Conservation (phyloP, 1,140 invertebrate genomes). For the Scylla paramamosain region DNA sequence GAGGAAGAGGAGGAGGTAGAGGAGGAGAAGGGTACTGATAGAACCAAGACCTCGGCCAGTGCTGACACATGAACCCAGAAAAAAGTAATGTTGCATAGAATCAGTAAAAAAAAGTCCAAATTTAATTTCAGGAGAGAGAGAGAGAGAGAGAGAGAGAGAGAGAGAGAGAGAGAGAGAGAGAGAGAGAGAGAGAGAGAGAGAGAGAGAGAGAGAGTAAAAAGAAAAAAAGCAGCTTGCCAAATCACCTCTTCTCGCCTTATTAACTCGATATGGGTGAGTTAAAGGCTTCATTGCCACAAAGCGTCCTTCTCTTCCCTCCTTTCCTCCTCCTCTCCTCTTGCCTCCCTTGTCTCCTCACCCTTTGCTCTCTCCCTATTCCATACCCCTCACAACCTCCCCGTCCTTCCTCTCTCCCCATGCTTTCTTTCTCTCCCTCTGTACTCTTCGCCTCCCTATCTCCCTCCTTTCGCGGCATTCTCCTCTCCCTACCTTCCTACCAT, state of each 20-base stretch:
- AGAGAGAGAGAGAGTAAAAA: not conserved
- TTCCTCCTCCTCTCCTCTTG: not conserved
- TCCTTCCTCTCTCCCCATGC: not conserved
- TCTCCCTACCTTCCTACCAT: not conserved
- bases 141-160: conserved; percentile 48
- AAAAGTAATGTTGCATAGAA: not conserved
- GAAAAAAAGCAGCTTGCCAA: not conserved
- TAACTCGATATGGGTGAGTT: conserved; percentile 31
- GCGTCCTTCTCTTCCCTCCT: not conserved
- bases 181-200: conserved; percentile 46
- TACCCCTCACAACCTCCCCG: not conserved
- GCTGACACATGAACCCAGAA: not conserved
- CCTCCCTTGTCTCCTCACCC: too few relatives aligned
- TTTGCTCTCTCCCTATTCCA: not conserved
- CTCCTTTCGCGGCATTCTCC: not conserved
- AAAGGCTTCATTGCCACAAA: conserved; percentile 11
- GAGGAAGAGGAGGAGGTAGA: not conserved
- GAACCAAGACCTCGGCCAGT: not conserved
- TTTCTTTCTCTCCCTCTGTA: not conserved
- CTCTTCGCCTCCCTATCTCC: not conserved
- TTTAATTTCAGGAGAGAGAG: conserved; percentile 21
- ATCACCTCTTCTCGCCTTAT: conserved; percentile 6
- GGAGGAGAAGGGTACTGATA: not conserved
- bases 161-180: conserved; percentile 47
- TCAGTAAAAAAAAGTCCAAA: too few relatives aligned